phyloP scores from a whole-genome alignment of 2,797 vertebrate genomes.

The Leptatherina wallacei region DNA sequence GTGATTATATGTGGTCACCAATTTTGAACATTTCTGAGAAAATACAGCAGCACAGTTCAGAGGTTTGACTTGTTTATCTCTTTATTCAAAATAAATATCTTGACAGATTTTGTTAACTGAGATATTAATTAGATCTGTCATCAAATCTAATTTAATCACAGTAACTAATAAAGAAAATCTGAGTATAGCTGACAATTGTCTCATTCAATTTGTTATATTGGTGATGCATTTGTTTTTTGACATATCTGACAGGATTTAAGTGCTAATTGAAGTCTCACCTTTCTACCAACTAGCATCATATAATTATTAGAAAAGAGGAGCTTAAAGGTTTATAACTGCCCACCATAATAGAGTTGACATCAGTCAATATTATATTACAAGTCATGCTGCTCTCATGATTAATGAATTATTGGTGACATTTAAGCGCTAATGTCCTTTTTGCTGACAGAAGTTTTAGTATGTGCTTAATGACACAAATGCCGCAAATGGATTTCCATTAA shows the following conservation, averaged over 20 bases:
- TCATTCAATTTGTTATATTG: not conserved
- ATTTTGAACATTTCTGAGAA: not conserved
- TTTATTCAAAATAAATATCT: not conserved
- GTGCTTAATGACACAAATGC: not conserved
- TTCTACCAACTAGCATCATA: not conserved
- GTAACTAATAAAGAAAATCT: not conserved
- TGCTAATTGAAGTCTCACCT: not conserved
- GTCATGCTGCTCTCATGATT: not conserved
- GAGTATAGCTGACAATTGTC: too few species aligned
- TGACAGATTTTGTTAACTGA: not conserved
- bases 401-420: slow-evolving; percentile 15
- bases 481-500: not conserved
- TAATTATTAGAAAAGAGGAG: not conserved
- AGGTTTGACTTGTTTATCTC: not conserved
- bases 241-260: not conserved
- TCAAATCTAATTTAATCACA: not conserved
- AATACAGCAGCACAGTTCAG: not conserved
- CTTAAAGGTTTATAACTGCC: slow-evolving; percentile 3
- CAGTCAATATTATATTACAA: slow-evolving; percentile 5
- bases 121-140: not conserved
- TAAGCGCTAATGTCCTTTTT: not conserved
- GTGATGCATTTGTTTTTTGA: not conserved
- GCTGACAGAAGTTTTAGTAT: slow-evolving; percentile 2
- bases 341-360: slow-evolving; percentile 8
- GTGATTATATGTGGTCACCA: not conserved